Percentiles rank a stretch among this genome's conserved stretches.
Conservation (phyloP, 2,113 vertebrate genomes). For the Vimba vimba region DNA sequence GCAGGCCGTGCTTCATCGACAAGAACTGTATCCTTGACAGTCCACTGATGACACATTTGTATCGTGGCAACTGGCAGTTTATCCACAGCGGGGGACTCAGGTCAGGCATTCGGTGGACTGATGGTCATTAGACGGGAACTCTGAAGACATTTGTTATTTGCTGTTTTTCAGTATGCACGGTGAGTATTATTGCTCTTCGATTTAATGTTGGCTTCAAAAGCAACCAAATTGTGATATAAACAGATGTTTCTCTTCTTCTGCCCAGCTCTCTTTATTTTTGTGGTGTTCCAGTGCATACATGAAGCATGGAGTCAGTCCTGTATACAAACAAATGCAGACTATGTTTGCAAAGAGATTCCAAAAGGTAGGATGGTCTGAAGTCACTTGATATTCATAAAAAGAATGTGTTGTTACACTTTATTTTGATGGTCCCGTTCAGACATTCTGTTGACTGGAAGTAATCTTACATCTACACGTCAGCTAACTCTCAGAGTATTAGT, state of each 20-base stretch:
- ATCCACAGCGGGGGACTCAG: conserved; percentile 53
- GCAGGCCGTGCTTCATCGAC: conserved; percentile 15
- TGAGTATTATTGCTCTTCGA: conserved; percentile 8
- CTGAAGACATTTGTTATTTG: neutral
- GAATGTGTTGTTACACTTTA: neutral
- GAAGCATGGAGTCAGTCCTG: conserved; percentile 20
- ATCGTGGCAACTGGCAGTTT: conserved; percentile 62
- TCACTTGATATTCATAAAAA: neutral
- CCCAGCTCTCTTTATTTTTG: conserved; percentile 50
- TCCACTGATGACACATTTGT: conserved; percentile 36
- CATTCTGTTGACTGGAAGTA: too few relatives aligned
- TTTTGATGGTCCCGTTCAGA: too few relatives aligned
- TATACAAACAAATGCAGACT: neutral
- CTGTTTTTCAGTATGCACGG: conserved; percentile 48
- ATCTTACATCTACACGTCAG: too few relatives aligned
- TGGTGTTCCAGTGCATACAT: conserved; percentile 47
- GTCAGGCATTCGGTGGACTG: conserved; percentile 49
- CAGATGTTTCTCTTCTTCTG: conserved; percentile 12
- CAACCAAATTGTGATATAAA: neutral
- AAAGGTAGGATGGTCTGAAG: conserved; percentile 52
- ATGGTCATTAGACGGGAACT: neutral
- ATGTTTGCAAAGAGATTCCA: conserved; percentile 63
- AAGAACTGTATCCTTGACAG: conserved; percentile 56
- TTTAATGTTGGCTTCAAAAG: neutral
- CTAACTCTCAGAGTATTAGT: too few relatives aligned